Evolutionary conservation across 2,797 vertebrate species (phyloP).

Genomic region (Lacerta agilis): DNA sequence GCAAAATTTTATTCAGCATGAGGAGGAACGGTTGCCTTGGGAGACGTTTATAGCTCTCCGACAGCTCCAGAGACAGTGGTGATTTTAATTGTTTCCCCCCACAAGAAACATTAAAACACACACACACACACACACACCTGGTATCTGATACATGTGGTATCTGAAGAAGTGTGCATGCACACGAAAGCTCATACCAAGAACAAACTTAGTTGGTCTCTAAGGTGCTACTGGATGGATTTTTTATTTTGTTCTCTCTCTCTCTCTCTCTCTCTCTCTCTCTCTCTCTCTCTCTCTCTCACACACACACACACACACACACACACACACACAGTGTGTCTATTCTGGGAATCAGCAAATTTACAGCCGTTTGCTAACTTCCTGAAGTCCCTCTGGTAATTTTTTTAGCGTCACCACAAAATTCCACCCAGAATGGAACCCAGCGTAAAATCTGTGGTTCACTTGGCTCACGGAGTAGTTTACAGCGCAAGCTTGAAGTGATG

Average conservation of each 20-base stretch:
- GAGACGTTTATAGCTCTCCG: neutral
- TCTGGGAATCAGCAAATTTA: neutral
- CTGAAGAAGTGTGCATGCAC: too few species aligned
- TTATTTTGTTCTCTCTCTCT: too few species aligned
- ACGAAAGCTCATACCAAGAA: too few species aligned
- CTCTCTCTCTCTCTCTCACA: too few species aligned
- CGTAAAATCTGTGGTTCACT: neutral
- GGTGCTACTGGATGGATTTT: too few species aligned
- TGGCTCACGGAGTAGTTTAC: neutral
- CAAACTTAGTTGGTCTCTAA: too few species aligned
- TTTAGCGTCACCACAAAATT: neutral
- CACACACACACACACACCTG: neutral
- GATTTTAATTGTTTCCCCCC: neutral
- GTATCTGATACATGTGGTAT: too few species aligned
- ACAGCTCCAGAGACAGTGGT: neutral
- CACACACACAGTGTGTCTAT: neutral
- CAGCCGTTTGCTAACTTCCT: neutral
- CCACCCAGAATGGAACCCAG: neutral
- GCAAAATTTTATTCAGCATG: neutral
- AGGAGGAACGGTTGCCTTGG: neutral
- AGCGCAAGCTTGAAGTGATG: neutral
- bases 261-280: too few species aligned
- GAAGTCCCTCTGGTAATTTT: neutral
- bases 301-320: neutral
- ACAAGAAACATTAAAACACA: neutral